Base-by-base conservation (phyloP, 2,888 invertebrate species). In the Thyatira batis region DNA sequence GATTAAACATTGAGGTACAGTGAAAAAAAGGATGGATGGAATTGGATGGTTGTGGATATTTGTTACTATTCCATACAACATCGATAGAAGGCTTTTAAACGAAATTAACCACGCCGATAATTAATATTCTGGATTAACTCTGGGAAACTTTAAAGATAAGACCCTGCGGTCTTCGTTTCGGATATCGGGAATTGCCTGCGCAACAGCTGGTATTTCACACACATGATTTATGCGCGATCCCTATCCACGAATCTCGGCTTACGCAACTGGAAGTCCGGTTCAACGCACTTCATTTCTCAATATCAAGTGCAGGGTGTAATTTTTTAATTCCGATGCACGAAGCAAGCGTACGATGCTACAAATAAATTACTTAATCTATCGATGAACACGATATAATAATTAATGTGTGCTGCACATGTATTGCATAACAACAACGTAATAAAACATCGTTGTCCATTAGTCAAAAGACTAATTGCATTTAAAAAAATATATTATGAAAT, bases 301-400 rank as follows among this genome's bases (percentile, higher is more conserved):
- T 73, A 61, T 72, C 70, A 76, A 73, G 76, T 73, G 74, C 69
- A 73, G 72, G 73, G 80, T 74, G 76, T 84, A 77, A 77, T 81
- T 82, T 76, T 78, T 82, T 77, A 75, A 81, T 71, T 75, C 68
- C 74, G 71, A 77, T 76, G 80, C 80, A 73, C 69, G 73, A 67
- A 57, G 65, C 57, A 59, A 53, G 53, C 65, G 62, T 71, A 65
- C 58, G 66, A 44, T 57, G 58, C 51, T 60, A 58, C 61, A 45
- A 60, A 57, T 56, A 52, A 54, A 71, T 69, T 58, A 65, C 63
- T 70, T 71, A 76, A 67, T 61, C 53, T 59, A 67, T 67, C 65
- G 57, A 61, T 52, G 61, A 62, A 65, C 66, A 66, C 60, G 69
- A 69, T 66, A n/a, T 61, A 63, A 56, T 43, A 43, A 43, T 45